phyloP scores from a whole-genome alignment of 2,113 vertebrate species.

The Anhinga anhinga region DNA sequence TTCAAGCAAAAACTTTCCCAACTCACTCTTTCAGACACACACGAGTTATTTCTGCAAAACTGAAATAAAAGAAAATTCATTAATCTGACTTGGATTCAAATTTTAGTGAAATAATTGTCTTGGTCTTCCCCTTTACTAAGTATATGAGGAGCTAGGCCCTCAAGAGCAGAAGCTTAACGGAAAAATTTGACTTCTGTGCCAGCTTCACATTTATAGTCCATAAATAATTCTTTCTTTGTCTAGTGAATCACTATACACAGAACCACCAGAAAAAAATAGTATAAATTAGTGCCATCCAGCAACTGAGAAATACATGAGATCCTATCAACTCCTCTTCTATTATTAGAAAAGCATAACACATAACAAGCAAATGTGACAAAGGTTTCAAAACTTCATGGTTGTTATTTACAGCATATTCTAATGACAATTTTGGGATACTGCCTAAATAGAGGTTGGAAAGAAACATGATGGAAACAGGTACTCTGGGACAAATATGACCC shows the following conservation, averaged over 20 bases:
- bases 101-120: neutral
- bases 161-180: neutral
- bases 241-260: neutral
- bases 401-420: neutral
- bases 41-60: neutral
- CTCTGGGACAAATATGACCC: neutral
- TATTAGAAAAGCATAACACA: neutral
- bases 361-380: neutral
- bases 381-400: neutral
- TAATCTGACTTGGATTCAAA: neutral
- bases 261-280: neutral
- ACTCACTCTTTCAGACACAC: neutral
- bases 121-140: neutral
- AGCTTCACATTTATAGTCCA: neutral
- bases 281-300: neutral
- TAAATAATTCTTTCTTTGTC: conserved; percentile 1
- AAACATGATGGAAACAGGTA: neutral
- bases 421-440: neutral
- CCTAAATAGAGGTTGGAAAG: neutral
- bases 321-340: neutral
- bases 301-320: neutral
- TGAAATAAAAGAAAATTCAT: neutral
- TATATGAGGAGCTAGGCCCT: neutral
- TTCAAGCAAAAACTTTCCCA: neutral
- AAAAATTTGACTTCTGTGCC: neutral